A percentile compares a stretch with the other conserved stretches of the same genome.
These are phyloP conservation scores for Parnassius smintheus DNA, from an alignment of 2,888 invertebrate genomes.

Conservation along the genomic window DNA sequence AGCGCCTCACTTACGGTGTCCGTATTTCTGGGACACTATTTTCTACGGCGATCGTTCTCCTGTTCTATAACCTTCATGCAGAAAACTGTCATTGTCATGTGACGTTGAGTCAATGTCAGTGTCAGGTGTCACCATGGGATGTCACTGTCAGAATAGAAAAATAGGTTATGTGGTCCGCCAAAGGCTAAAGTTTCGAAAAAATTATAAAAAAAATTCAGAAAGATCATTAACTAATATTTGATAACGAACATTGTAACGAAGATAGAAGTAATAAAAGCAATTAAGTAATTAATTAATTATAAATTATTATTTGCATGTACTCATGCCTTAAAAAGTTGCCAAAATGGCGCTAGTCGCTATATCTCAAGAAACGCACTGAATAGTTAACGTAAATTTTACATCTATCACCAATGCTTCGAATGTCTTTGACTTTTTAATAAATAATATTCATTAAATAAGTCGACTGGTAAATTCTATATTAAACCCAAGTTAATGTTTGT, in stretches of 20 bases:
- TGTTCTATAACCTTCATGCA: no score
- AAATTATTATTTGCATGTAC: constrained; percentile 14
- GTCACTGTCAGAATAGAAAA: no score
- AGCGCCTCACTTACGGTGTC: no score
- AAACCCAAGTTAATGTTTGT: constrained; percentile 55
- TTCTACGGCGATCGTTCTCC: no score
- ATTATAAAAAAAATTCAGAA: no score
- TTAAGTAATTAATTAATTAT: constrained; percentile 19
- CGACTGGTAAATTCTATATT: constrained; percentile 59
- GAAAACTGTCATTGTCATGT: no score
- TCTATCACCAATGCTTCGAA: constrained; percentile 12
- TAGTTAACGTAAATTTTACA: constrained; percentile 13
- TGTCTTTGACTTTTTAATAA: constrained; percentile 7
- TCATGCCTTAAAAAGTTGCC: constrained; percentile 11
- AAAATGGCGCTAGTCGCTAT: constrained; percentile 28
- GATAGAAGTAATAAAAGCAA: constrained; percentile 6
- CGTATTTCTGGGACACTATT: no score
- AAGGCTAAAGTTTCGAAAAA: no score
- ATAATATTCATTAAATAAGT: constrained; percentile 9
- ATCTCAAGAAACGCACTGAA: constrained; percentile 19
- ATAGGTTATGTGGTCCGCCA: no score
- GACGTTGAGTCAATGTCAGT: no score
- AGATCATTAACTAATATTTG: no score
- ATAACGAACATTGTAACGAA: neutral
- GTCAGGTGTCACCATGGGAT: no score